phyloP scores from a whole-genome alignment of 2,113 vertebrate species.

The Anolis sagrei region DNA sequence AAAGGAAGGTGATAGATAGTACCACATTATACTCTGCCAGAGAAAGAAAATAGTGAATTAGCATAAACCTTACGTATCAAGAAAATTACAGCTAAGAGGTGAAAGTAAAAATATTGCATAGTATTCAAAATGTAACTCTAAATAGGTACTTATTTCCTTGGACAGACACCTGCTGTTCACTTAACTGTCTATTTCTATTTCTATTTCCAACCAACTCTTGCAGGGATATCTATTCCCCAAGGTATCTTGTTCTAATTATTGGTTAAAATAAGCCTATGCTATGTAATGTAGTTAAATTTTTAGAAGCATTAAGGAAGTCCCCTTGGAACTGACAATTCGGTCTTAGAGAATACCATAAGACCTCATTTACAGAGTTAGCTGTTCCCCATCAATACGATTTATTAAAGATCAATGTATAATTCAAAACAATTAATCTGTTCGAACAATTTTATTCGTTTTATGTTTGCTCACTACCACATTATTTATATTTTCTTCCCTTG shows the following conservation, averaged over 20 bases:
- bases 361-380: slow-evolving; percentile 42
- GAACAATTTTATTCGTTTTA: not conserved
- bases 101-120: not conserved
- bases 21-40: not conserved
- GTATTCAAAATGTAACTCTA: not conserved
- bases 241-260: slow-evolving; percentile 25
- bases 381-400: slow-evolving; percentile 32
- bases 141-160: not conserved
- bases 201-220: not conserved
- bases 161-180: not conserved
- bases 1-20: not conserved
- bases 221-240: not conserved
- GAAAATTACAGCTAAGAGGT: not conserved
- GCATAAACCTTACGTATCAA: not conserved
- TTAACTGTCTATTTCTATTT: slow-evolving; percentile 7
- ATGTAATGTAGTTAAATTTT: not conserved
- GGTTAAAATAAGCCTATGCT: slow-evolving; percentile 34
- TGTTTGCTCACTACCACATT: not conserved
- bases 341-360: slow-evolving; percentile 42
- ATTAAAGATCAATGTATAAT: slow-evolving; percentile 33
- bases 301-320: slow-evolving; percentile 14
- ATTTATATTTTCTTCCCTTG: not conserved
- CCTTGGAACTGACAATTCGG: slow-evolving; percentile 39
- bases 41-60: not conserved
- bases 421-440: slow-evolving; percentile 37